Evolutionary conservation across 2,888 invertebrate genomes (phyloP).

Genomic region (Epirrita christyi): DNA sequence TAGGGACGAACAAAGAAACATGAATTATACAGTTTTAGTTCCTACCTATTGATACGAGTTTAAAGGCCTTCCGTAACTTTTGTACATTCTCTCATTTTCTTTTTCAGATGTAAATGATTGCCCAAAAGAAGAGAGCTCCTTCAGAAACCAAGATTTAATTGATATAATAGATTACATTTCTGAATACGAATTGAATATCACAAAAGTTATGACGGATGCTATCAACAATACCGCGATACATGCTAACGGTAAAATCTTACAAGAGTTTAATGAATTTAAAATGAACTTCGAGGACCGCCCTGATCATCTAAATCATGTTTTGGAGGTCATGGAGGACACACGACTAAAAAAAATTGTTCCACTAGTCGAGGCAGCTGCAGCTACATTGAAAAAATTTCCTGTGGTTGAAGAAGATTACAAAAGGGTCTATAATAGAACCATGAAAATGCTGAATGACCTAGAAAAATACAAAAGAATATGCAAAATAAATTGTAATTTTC

Average conservation of each 20-base stretch:
- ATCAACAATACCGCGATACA: constrained; percentile 34
- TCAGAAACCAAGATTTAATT: constrained; percentile 45
- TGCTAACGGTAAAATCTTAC: constrained; percentile 37
- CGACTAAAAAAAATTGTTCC: constrained; percentile 40
- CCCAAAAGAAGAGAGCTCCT: constrained; percentile 39
- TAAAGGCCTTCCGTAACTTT: too few species aligned
- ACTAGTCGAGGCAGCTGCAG: constrained; percentile 29
- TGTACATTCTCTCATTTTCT: background rate
- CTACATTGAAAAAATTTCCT: constrained; percentile 35
- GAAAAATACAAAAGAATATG: constrained; percentile 43
- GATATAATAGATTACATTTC: constrained; percentile 44
- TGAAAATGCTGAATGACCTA: constrained; percentile 31
- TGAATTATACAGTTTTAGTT: too few species aligned
- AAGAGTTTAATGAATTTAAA: constrained; percentile 38
- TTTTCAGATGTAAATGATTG: constrained; percentile 23
- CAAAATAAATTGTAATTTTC: constrained; percentile 41
- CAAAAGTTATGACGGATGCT: constrained; percentile 33
- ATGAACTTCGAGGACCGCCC: constrained; percentile 44
- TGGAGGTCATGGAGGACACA: constrained; percentile 44
- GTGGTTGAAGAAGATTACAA: constrained; percentile 30
- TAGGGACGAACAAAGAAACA: too few species aligned
- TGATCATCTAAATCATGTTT: constrained; percentile 51
- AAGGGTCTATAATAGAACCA: constrained; percentile 20
- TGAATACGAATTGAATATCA: constrained; percentile 30
- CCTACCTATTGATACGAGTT: too few species aligned